phyloP scores from a whole-genome alignment of 2,797 vertebrate species.

The Takifugu rubripes region DNA sequence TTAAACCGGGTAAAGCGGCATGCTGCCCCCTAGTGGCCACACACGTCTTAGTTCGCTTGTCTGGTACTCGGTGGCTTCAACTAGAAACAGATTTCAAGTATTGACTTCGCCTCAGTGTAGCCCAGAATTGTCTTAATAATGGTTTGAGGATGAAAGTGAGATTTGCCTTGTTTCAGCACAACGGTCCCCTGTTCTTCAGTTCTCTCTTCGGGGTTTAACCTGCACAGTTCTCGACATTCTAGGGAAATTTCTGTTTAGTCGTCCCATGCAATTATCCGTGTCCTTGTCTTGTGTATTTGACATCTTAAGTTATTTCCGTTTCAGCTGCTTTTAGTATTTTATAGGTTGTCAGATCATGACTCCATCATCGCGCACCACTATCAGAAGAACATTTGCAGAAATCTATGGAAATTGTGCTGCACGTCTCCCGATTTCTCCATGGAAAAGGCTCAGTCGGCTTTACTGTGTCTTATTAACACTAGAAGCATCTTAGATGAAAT shows the following conservation, averaged over 20 bases:
- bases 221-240: conserved; percentile 31
- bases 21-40: no score
- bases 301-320: conserved; percentile 20
- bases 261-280: conserved; percentile 22
- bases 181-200: neutral
- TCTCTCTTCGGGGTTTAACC: conserved; percentile 27
- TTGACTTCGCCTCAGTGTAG: conserved; percentile 37
- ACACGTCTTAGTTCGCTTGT: neutral
- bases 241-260: conserved; percentile 49
- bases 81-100: conserved; percentile 12
- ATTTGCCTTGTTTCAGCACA: conserved; percentile 58
- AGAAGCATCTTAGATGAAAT: conserved; percentile 20
- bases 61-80: conserved; percentile 27
- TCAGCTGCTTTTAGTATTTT: conserved; percentile 20
- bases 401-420: conserved; percentile 14
- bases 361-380: conserved; percentile 31
- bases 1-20: no score
- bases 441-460: conserved; percentile 12
- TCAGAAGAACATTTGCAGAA: conserved; percentile 32
- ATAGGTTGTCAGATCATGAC: conserved; percentile 18
- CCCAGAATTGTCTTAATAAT: conserved; percentile 53
- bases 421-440: conserved; percentile 9
- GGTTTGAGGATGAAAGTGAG: conserved; percentile 44
- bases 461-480: conserved; percentile 16
- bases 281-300: conserved; percentile 15